Base-by-base conservation (phyloP, 1,140 invertebrate species). In the Papilio machaon region DNA sequence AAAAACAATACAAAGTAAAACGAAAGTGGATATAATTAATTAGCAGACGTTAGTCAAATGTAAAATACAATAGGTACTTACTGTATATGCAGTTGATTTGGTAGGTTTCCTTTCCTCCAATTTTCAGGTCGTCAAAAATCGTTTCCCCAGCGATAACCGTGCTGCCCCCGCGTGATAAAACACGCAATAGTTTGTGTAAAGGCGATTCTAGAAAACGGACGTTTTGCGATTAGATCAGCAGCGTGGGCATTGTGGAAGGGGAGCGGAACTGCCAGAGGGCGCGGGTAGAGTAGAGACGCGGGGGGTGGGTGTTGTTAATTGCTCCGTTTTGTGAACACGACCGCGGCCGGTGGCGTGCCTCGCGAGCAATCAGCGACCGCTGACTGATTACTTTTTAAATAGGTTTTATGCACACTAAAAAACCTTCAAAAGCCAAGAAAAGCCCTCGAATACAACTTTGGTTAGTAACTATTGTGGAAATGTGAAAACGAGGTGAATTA, bases 301-400 rank as follows among this genome's bases (percentile, higher is more conserved):
- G 11, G 30, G 23, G 64, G 11, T 35, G 64, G 89, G 84, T 84
- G 89, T 86, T 92, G 93, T 92, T 94, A 94, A 94, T 94, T 94
- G 92, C 93, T 88, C 93, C 93, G 93, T 94, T 94, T 94, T 94
- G 93, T 94, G 93, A 94, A 94, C 93, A 94, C 91, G 91, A 92
- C 84, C 88, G 85, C 91, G 91, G 91, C 84, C 88, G 85, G 87
- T 94, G 88, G 92, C 92, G 93, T 94, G 93, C 90, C 83, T 84
- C 86, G 87, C 87, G 86, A 86, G 91, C 91, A 94, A 94, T 94
- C 93, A 94, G 91, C 91, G 88, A 78, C 86, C 90, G 82, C 93
- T 93, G 93, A 94, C 91, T 94, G 93, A 94, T 94, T 91, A 92
- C 93, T 93, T 94, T 94, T 94, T 94, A 94, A 94, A 94, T 94